These are phyloP conservation scores for Parascotia fuliginaria DNA, from an alignment of 2,888 invertebrate genomes.

Conservation along the genomic window DNA sequence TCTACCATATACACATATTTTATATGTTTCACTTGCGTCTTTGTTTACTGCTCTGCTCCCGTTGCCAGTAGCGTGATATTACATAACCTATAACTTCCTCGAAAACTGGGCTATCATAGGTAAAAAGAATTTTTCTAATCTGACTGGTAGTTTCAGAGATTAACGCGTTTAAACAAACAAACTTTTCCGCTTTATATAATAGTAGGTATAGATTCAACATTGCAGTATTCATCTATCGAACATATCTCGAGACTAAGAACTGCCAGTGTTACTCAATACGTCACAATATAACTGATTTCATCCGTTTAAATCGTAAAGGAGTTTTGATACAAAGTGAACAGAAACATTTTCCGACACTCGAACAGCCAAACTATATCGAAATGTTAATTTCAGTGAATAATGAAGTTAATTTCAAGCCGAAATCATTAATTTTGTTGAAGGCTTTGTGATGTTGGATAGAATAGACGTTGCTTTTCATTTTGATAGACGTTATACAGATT, in stretches of 20 bases:
- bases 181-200: too few species aligned
- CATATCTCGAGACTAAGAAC: constrained; percentile 18
- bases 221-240: constrained; percentile 24
- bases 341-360: constrained; percentile 21
- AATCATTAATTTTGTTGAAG: constrained; percentile 15
- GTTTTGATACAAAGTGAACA: constrained; percentile 22
- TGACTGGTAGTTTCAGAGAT: too few species aligned
- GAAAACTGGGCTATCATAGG: too few species aligned
- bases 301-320: constrained; percentile 35
- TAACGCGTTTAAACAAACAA: too few species aligned
- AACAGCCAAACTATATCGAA: constrained; percentile 24
- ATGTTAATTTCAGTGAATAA: constrained; percentile 33
- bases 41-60: too few species aligned
- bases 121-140: too few species aligned
- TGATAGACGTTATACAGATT: neutral
- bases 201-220: neutral
- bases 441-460: neutral
- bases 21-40: too few species aligned
- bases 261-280: constrained; percentile 14
- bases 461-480: neutral
- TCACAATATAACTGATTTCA: constrained; percentile 49
- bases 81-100: too few species aligned
- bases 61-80: too few species aligned
- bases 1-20: too few species aligned
- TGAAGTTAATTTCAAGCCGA: constrained; percentile 8